Base-by-base conservation (phyloP, 1,140 invertebrate species). In the Cepaea nemoralis region DNA sequence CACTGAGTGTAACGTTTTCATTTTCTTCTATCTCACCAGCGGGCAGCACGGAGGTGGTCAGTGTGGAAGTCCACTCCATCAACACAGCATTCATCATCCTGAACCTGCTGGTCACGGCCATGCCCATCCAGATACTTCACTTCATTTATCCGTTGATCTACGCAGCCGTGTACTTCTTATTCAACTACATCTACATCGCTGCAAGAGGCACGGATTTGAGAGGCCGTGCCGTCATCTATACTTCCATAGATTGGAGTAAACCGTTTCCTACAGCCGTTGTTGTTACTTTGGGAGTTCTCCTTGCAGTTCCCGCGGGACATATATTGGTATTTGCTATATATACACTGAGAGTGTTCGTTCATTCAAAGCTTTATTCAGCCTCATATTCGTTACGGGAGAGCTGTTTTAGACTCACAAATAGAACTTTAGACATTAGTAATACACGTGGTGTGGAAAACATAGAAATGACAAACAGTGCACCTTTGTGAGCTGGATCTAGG, bases 71-170 rank as follows among this genome's bases (percentile, higher is more conserved):
- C 0, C 95, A 97, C 89, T 94, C 93, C 31, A 93, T 93, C 73
- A 96, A 96, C 91, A 94, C 94, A 19, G 84, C 94, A 12, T 91
- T 95, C 63, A 95, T 96, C 93, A 83, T 96, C 24, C 84, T 94
- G 19, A 95, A 96, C 90, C 88, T 96, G 48, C 92, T 93, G 70
- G 89, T 95, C 35, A 94, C 94, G 1, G 93, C 92, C 1, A 93
- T 95, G 85, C 95, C 95, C 0, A 92, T 95, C 45, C 92, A 93
- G 39, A 82, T 96, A 24, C 88, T 94, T 0, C 94, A 95, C 86
- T 93, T 95, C 85, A 94, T 95, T 92, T 94, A 95, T 89, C 93
- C 94, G 24, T 87, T 95, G 0, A 85, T 93, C 33, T 93, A 95
- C 81, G 93, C 93, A 0, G 81, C 93, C 0, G 84, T 91, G 3